phyloP scores from a whole-genome alignment of 2,888 invertebrate species.

The Mesorhabditis spiculigera region DNA sequence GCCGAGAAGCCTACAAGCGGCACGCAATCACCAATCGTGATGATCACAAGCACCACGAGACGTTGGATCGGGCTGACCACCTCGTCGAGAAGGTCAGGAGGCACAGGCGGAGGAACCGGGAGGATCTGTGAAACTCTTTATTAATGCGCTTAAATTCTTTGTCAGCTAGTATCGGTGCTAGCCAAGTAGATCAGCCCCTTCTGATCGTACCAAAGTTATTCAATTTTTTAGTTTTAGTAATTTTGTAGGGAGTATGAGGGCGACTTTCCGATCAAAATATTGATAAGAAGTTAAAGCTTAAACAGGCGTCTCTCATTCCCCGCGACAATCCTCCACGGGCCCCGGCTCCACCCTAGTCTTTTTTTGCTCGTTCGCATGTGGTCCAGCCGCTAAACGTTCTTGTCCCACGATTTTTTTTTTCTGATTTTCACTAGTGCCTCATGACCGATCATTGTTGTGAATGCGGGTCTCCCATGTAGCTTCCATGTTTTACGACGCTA shows the following conservation, averaged over 20 bases:
- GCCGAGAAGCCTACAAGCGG: constrained; percentile 39
- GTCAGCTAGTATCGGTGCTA: no score
- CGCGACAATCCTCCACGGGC: neutral
- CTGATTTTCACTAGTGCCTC: neutral
- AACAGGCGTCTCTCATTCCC: neutral
- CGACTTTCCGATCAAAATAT: no score
- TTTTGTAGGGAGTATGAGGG: no score
- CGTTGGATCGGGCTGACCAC: constrained; percentile 47
- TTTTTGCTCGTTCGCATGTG: neutral
- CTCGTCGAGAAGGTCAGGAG: constrained; percentile 49
- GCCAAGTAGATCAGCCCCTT: no score
- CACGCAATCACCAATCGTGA: constrained; percentile 51
- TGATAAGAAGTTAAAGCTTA: neutral
- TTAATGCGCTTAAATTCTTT: no score
- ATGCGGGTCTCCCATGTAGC: neutral
- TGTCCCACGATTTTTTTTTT: neutral
- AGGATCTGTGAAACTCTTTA: neutral
- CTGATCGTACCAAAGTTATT: no score
- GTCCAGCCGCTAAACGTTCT: neutral
- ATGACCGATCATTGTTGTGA: neutral
- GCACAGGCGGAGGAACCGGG: neutral
- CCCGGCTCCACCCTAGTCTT: neutral
- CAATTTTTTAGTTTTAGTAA: no score
- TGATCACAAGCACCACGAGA: constrained; percentile 44
- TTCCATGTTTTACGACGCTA: neutral